A percentile compares a stretch with the other conserved stretches of the same genome.
Evolutionary conservation across 2,113 vertebrate species (phyloP).

Genomic region (Toxotes jaculatrix): DNA sequence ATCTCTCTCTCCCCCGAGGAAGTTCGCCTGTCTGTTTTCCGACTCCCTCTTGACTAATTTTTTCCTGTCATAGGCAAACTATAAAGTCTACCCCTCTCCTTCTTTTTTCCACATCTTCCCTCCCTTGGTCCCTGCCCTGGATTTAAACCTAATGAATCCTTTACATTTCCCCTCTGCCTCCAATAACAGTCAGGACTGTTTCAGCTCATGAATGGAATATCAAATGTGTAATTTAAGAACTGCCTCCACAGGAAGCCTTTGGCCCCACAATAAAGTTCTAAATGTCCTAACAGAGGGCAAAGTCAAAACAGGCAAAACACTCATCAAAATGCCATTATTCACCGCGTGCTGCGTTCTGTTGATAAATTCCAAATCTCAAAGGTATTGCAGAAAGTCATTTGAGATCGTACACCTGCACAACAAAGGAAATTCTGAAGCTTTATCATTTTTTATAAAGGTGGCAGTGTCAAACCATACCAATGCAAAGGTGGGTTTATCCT

Average conservation of each 20-base stretch:
- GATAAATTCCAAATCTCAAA: conserved; percentile 12
- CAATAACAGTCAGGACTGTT: conserved; percentile 45
- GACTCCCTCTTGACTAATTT: conserved; percentile 54
- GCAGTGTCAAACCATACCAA: not conserved
- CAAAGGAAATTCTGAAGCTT: conserved; percentile 13
- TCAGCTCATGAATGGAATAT: conserved; percentile 51
- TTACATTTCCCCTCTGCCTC: conserved; percentile 57
- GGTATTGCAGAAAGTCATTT: not conserved
- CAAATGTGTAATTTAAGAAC: conserved; percentile 47
- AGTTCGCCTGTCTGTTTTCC: conserved; percentile 45
- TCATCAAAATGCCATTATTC: conserved; percentile 22
- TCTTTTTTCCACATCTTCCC: conserved; percentile 48
- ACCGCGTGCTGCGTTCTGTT: conserved; percentile 4
- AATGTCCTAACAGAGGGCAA: conserved; percentile 26
- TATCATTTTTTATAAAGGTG: not conserved
- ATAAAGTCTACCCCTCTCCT: conserved; percentile 46
- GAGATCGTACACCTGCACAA: not conserved
- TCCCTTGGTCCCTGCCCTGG: conserved; percentile 45
- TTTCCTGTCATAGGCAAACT: conserved; percentile 51
- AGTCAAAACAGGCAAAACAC: conserved; percentile 32
- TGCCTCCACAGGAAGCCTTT: conserved; percentile 28
- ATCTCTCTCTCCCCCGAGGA: conserved; percentile 50
- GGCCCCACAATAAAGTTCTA: not conserved
- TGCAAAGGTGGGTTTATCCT: not conserved
- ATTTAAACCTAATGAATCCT: conserved; percentile 71